A percentile compares a stretch with the other conserved stretches of the same genome.
These are phyloP conservation scores for Eupithecia pulchellata DNA, from an alignment of 2,888 invertebrate genomes.

Conservation along the genomic window DNA sequence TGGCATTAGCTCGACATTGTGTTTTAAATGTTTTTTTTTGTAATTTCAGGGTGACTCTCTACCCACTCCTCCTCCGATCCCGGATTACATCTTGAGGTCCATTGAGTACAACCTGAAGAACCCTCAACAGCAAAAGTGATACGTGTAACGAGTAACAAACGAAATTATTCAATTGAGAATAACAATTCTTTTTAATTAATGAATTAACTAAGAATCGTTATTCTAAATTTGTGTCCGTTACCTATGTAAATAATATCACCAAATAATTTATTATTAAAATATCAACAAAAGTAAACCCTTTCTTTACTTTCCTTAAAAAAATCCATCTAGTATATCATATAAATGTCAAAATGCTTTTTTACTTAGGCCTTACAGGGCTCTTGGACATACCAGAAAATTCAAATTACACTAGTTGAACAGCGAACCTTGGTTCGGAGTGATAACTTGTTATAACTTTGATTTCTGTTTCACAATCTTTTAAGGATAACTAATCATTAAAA, in stretches of 20 bases:
- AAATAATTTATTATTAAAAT: slow-evolving; percentile 8
- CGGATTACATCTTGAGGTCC: slow-evolving; percentile 78
- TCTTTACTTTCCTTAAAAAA: neutral
- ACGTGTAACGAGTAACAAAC: slow-evolving; percentile 10
- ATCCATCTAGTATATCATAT: neutral
- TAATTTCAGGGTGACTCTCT: slow-evolving; percentile 70
- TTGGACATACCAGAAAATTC: no score
- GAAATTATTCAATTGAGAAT: neutral
- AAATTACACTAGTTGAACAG: no score
- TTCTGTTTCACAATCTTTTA: no score
- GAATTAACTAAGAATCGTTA: slow-evolving; percentile 13
- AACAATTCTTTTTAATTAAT: neutral
- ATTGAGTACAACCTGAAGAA: slow-evolving; percentile 61
- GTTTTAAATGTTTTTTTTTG: slow-evolving; percentile 8
- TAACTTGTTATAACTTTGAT: no score
- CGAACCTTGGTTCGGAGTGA: no score
- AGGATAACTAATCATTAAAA: no score
- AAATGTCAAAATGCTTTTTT: no score
- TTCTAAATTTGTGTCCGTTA: slow-evolving; percentile 4
- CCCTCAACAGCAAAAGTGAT: slow-evolving; percentile 48
- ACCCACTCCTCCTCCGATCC: slow-evolving; percentile 82
- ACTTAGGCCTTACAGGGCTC: no score
- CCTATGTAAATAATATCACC: slow-evolving; percentile 17
- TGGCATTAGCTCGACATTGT: neutral
- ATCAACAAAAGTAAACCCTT: neutral